Base-by-base conservation (phyloP, 2,113 vertebrate species). In the Leptodactylus fuscus region DNA sequence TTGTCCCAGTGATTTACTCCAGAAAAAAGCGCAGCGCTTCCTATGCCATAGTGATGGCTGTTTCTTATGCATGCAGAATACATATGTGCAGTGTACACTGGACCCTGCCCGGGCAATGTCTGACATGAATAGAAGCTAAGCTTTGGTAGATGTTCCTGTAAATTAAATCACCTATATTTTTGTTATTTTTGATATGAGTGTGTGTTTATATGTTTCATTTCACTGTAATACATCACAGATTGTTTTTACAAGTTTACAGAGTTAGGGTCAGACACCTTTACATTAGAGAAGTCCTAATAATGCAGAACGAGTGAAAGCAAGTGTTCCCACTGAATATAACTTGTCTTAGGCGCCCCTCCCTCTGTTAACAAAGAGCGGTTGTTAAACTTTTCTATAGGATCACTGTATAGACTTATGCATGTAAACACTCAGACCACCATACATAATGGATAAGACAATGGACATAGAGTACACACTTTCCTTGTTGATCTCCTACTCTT, bases 1-100 rank as follows among this genome's bases (percentile, higher is more conserved):
- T 73, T 73, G 84, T 81, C 76, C 65, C 79, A 70, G 58, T 81
- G 77, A 86, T 86, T 86, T 86, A 81, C 84, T 44, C 65, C 65
- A 67, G 58, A 77, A 49, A 77, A 49, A 75, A 75, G 36, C 51
- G 0, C 51, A 62, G 24, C 16, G 24, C 82, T 46, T 62, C 11
- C 53, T 48, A 48, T 55, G 51, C 76, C 38, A 32, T 51, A 85
- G 22, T 36, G 36, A 58, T 85, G 70, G n/a, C 15, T 5, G 29
- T 49, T 70, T 78, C 73, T 5, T 76, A 29, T 76, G 38, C 75
- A 76, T 58, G 71, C 44, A 85, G 46, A 79, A 77, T n/a, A 38
- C 18, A 75, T 65, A 22, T 75, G 71, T 55, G 20, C n/a, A 46
- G 2, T 44, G 12, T 29, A 58, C 24, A 75, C n/a, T 34, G 27